phyloP scores from a whole-genome alignment of 1,140 invertebrate genomes.

The Anagrus nilaparvatae region DNA sequence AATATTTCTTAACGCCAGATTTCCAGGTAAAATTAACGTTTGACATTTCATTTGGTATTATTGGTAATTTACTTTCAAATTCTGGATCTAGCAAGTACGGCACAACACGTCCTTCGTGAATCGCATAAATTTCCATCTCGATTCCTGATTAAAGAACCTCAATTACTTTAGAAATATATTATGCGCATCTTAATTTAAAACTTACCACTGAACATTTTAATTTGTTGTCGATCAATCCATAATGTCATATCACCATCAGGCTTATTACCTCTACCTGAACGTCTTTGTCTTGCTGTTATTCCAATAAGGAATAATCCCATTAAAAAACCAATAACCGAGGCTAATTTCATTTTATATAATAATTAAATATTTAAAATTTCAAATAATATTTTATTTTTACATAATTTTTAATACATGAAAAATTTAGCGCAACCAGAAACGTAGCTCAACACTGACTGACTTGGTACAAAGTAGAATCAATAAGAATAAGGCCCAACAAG shows the following conservation, averaged over 20 bases:
- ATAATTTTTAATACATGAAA: no score
- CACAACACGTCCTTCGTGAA: slow-evolving; percentile 71
- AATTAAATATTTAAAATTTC: no score
- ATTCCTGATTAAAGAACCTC: slow-evolving; percentile 48
- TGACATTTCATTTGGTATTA: slow-evolving; percentile 82
- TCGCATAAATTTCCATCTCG: slow-evolving; percentile 81
- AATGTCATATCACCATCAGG: slow-evolving; percentile 59
- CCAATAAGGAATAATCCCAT: no score
- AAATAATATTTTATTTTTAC: no score
- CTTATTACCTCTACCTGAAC: slow-evolving; percentile 32
- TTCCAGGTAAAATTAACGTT: slow-evolving; percentile 90
- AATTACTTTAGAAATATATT: background rate
- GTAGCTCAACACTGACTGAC: no score
- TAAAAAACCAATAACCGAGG: no score
- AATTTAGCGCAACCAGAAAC: no score
- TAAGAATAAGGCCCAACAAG: no score
- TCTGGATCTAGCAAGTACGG: slow-evolving; percentile 80
- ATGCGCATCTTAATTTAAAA: slow-evolving; percentile 11
- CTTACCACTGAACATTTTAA: slow-evolving; percentile 80
- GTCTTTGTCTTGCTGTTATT: slow-evolving; percentile 29
- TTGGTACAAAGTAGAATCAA: no score
- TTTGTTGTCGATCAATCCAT: slow-evolving; percentile 81
- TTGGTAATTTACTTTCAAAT: slow-evolving; percentile 76
- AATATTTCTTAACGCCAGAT: slow-evolving; percentile 73
- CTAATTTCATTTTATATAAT: no score